Conservation (phyloP, 2,888 invertebrate species). For the Hirtodrosophila cameraria region DNA sequence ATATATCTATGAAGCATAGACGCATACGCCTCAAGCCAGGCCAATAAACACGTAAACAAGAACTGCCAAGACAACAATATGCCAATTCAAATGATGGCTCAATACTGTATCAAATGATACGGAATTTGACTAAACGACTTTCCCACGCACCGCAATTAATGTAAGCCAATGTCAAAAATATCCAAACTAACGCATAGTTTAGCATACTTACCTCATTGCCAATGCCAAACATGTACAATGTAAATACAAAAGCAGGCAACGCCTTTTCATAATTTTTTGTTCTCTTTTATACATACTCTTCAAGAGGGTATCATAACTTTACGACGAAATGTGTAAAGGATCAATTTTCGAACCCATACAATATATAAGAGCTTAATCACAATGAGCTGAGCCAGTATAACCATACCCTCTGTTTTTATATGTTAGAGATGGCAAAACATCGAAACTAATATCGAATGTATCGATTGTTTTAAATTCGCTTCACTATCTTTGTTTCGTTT, state of each 20-base stretch:
- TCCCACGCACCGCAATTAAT: conserved; percentile 52
- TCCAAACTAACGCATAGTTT: not conserved
- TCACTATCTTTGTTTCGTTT: too few species aligned
- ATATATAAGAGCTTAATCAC: too few species aligned
- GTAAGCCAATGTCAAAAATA: conserved; percentile 19
- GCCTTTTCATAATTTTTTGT: conserved; percentile 29
- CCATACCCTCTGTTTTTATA: too few species aligned
- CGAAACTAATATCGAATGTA: too few species aligned
- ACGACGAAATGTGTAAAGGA: too few species aligned
- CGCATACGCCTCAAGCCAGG: not conserved
- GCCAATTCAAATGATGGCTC: conserved; percentile 29
- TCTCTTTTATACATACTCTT: not conserved
- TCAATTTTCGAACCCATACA: too few species aligned
- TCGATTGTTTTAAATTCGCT: too few species aligned
- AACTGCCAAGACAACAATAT: conserved; percentile 1
- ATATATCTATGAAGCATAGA: too few species aligned
- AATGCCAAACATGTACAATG: conserved; percentile 51
- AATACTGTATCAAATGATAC: conserved; percentile 15
- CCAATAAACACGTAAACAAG: conserved; percentile 17
- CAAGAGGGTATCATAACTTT: too few species aligned
- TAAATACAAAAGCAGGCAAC: conserved; percentile 37
- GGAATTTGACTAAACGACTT: conserved; percentile 26
- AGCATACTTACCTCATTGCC: conserved; percentile 7
- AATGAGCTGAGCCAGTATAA: too few species aligned
- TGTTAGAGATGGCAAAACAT: too few species aligned